Conservation (phyloP, 1,140 invertebrate genomes). For the Drosophila pruinosa region DNA sequence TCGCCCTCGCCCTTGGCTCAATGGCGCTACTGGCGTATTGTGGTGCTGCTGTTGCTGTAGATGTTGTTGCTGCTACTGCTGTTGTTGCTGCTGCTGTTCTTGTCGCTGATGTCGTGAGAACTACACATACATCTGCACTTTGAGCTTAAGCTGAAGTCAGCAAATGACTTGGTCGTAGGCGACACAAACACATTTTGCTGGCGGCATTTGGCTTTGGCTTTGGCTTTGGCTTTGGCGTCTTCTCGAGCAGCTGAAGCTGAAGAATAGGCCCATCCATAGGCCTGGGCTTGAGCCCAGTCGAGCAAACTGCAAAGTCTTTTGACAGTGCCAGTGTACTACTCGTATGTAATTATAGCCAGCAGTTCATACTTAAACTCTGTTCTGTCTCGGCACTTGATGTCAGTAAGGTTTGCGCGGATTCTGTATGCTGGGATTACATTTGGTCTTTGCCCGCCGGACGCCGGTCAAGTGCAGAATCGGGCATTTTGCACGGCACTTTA, state of each 20-base stretch:
- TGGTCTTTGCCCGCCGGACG: slow-evolving; percentile 18
- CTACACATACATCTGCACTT: slow-evolving; percentile 41
- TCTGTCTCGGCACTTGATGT: slow-evolving; percentile 34
- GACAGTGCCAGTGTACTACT: not conserved
- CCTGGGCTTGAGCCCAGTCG: slow-evolving; percentile 5
- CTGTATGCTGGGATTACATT: not conserved
- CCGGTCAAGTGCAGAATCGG: slow-evolving; percentile 75
- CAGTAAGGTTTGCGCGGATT: slow-evolving; percentile 30
- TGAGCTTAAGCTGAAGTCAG: slow-evolving; percentile 4
- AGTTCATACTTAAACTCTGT: slow-evolving; percentile 35
- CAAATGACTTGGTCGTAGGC: slow-evolving; percentile 63
- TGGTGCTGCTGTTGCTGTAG: not conserved
- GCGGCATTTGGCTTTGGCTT: slow-evolving; percentile 39
- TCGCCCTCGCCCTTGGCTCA: slow-evolving; percentile 43
- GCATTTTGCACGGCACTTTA: slow-evolving; percentile 63
- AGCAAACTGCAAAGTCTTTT: slow-evolving; percentile 23
- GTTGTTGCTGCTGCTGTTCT: slow-evolving; percentile 6
- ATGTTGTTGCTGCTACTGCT: not conserved
- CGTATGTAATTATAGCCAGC: slow-evolving; percentile 64
- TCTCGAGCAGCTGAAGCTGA: not conserved
- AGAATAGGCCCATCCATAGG: slow-evolving; percentile 1
- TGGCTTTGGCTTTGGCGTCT: slow-evolving; percentile 25
- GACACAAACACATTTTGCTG: slow-evolving; percentile 66
- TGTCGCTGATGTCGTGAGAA: slow-evolving; percentile 64
- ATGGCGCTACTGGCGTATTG: slow-evolving; percentile 62